phyloP scores from a whole-genome alignment of 1,140 invertebrate genomes.

The Cotesia chilonis region DNA sequence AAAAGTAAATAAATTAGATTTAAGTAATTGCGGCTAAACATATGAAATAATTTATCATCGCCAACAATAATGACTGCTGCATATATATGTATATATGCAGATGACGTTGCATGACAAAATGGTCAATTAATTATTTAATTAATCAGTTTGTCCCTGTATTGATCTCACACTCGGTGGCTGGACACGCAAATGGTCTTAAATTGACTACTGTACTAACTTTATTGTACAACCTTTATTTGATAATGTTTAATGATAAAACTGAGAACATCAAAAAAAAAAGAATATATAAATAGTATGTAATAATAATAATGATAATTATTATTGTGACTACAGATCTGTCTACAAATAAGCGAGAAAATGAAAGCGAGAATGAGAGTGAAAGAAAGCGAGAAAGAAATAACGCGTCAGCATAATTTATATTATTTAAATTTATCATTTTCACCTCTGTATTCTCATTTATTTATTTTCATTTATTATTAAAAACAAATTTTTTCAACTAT shows the following conservation, averaged over 20 bases:
- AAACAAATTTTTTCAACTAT: too few relatives aligned
- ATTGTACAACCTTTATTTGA: neutral
- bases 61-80: neutral
- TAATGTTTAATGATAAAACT: constrained; percentile 12
- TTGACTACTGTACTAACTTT: neutral
- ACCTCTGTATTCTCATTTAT: too few relatives aligned
- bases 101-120: constrained; percentile 16
- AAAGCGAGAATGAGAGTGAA: too few relatives aligned
- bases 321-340: constrained; percentile 1
- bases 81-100: constrained; percentile 12
- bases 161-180: constrained; percentile 47
- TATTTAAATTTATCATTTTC: too few relatives aligned
- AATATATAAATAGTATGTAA: neutral
- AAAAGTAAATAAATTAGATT: constrained; percentile 50
- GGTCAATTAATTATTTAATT: constrained; percentile 25
- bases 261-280: constrained; percentile 1
- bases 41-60: constrained; percentile 18
- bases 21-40: constrained; percentile 43
- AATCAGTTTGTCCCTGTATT: constrained; percentile 43
- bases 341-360: neutral
- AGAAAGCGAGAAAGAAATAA: too few relatives aligned
- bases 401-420: too few relatives aligned
- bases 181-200: constrained; percentile 42
- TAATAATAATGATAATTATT: neutral
- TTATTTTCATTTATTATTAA: too few relatives aligned